Conservation (phyloP, 37 sponge, comb jelly and placozoan species). For the Chondrosia reniformis region DNA sequence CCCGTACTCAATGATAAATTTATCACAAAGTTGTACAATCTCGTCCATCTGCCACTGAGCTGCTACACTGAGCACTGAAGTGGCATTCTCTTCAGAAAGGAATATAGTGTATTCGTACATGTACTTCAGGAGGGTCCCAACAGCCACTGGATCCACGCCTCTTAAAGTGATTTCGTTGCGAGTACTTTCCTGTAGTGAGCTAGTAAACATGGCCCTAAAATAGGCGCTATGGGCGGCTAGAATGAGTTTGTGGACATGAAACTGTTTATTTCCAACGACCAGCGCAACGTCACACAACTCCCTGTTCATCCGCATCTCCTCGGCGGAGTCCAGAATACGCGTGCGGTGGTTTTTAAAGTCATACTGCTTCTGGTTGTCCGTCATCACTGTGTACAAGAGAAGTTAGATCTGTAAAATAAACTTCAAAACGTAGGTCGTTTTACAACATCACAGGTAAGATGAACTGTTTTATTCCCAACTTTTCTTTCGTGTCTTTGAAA, state of each 20-base stretch:
- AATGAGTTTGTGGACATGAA: conserved; percentile 69
- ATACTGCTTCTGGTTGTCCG: too few relatives aligned
- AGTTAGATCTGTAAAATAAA: too few relatives aligned
- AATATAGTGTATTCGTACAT: conserved; percentile 55
- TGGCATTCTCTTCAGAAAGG: conserved; percentile 59
- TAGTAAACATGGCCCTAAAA: conserved; percentile 90
- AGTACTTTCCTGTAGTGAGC: conserved; percentile 56
- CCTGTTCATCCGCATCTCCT: conserved; percentile 16
- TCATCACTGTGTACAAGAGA: too few relatives aligned
- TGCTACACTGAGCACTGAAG: conserved; percentile 56
- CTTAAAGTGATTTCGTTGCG: conserved; percentile 32
- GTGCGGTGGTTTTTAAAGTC: conserved; percentile 21
- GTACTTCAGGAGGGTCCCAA: conserved; percentile 53
- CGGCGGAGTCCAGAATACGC: conserved; percentile 33
- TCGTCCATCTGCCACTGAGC: conserved; percentile 58
- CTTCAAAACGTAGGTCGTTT: too few relatives aligned
- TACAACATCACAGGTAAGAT: too few relatives aligned
- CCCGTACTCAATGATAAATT: conserved; percentile 56
- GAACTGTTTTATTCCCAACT: too few relatives aligned
- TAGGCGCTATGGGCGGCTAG: conserved; percentile 84
- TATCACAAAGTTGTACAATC: conserved; percentile 66
- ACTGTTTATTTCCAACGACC: conserved; percentile 27
- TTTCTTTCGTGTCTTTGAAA: too few relatives aligned
- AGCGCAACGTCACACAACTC: conserved; percentile 82
- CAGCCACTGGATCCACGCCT: conserved; percentile 42